Evolutionary conservation across 2,888 invertebrate genomes (phyloP), one percentile per base, ranked within the genome.

Genomic region (Diadegma fenestrale): DNA sequence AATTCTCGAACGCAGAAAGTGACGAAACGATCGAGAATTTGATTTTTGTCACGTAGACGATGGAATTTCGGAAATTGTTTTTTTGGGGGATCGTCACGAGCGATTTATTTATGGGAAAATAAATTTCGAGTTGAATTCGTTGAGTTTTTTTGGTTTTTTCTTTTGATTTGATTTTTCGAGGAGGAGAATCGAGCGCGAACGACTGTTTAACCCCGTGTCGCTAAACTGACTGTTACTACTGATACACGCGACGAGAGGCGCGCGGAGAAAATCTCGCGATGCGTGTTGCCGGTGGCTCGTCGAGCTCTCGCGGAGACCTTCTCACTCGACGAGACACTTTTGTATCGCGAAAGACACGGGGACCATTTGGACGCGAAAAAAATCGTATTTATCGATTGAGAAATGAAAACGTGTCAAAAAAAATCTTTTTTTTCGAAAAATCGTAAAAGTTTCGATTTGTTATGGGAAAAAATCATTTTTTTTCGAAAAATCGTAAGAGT

Each of bases 141-240:
- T 26, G 0, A 58, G 6, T 26, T 58, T 12, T n/a, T 14, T 33
- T 8, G 1, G 19, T 51, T 19, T 48, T 48, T 48, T n/a, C 30
- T 43, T 22, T 43, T 14, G 26, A 41, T 61, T 22, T 1, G 12
- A 73, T 5, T 43, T 43, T 73, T 37, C 43, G 58, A 45, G 82
- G 73, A 83, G 84, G 88, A 83, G 76, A 87, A 82, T 81, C 78
- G 78, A 73, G 80, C 83, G 86, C 88, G 90, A 89, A 90, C 89
- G 90, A 88, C 92, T 90, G 89, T 89, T 88, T 90, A 91, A 91
- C 91, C 91, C 91, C 88, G 88, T 89, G 87, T 88, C 91, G 90
- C 89, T 90, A 88, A 87, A 90, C 91, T 90, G 90, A 91, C 89
- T 90, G 90, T 87, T 90, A 89, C 89, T 86, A 90, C 89, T 88